Evolutionary conservation across 2,888 invertebrate species (phyloP).

Genomic region (Drosophila vallismaia): DNA sequence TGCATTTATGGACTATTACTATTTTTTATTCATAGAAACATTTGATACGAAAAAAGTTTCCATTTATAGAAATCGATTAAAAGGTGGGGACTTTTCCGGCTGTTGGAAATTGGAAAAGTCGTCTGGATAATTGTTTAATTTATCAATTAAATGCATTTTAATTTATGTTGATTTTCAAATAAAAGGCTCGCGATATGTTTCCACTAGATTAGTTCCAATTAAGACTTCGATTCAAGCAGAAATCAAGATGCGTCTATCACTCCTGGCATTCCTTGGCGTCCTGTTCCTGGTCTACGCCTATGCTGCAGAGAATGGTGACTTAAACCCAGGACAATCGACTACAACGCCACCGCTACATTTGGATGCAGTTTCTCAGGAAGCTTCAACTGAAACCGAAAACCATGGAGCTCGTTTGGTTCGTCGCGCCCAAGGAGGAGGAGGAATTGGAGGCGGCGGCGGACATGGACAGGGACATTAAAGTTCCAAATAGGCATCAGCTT

Average conservation of each 20-base stretch:
- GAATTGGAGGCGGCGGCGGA: neutral
- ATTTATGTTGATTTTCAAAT: neutral
- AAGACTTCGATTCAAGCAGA: neutral
- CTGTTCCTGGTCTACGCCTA: conserved; percentile 2
- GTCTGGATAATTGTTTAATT: neutral
- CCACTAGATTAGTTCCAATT: neutral
- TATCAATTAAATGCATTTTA: neutral
- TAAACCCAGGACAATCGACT: neutral
- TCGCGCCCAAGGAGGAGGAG: neutral
- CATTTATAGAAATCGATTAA: neutral
- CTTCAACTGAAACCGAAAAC: neutral
- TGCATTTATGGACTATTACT: too few species aligned
- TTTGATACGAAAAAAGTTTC: neutral
- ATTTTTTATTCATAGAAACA: neutral
- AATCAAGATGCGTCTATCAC: conserved; percentile 2
- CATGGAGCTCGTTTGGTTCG: neutral
- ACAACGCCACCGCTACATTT: neutral
- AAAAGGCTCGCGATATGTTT: neutral
- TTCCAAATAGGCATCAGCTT: neutral
- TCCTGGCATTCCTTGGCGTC: conserved; percentile 1
- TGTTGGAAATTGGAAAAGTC: neutral
- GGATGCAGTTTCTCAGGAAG: neutral
- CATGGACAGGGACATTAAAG: neutral
- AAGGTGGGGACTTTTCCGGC: neutral
- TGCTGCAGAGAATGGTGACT: neutral